These are phyloP conservation scores for Macrophya annulata DNA, from an alignment of 2,888 invertebrate genomes.

Conservation along the genomic window DNA sequence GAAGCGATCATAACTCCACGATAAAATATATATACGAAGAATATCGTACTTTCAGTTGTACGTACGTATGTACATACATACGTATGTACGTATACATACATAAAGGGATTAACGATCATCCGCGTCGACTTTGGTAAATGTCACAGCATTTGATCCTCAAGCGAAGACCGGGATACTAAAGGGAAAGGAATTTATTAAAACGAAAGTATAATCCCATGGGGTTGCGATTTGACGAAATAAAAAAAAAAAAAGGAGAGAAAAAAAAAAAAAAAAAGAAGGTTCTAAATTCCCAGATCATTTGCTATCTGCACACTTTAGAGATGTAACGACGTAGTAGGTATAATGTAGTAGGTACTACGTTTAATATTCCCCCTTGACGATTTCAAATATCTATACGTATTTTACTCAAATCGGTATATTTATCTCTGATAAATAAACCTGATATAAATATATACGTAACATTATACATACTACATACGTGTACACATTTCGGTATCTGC, in stretches of 20 bases:
- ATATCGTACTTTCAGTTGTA: not conserved
- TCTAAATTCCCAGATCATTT: constrained; percentile 10
- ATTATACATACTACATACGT: not conserved
- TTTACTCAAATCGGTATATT: constrained; percentile 2
- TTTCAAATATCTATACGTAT: not conserved
- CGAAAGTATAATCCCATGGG: constrained; percentile 10
- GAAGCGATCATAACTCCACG: constrained; percentile 11
- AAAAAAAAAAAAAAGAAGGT: not conserved
- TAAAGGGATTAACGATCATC: constrained; percentile 5
- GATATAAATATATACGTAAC: not conserved
- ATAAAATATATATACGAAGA: constrained; percentile 35
- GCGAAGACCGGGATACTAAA: not conserved
- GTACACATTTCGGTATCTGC: not conserved
- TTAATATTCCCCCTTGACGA: not conserved
- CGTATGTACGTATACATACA: no score
- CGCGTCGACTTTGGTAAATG: not conserved
- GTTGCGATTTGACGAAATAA: not conserved
- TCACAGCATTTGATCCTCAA: constrained; percentile 10
- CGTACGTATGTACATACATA: not conserved
- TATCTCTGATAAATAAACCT: not conserved
- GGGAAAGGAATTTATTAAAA: constrained; percentile 10
- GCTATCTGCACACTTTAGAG: not conserved
- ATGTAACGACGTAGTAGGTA: no score
- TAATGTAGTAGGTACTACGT: not conserved
- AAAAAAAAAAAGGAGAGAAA: not conserved